Evolutionary conservation across 1,140 invertebrate genomes (phyloP).

Genomic region (Drosophila takahashii): DNA sequence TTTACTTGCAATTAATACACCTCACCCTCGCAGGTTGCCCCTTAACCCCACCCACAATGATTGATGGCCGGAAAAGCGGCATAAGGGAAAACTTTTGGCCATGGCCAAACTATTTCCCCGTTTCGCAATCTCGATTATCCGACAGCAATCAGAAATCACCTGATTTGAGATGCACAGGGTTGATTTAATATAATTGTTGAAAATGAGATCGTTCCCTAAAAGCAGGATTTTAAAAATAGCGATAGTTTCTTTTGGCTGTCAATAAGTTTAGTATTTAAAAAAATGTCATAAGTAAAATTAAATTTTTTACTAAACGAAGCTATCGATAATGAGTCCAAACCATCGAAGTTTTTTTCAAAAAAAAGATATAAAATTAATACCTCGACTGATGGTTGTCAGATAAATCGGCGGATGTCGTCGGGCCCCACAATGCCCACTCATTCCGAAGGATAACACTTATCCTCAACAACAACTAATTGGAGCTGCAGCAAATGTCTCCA

Average conservation of each 20-base stretch:
- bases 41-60: constrained; percentile 5
- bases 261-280: no score
- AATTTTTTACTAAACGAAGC: no score
- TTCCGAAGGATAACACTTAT: constrained; percentile 51
- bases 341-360: no score
- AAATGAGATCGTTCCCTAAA: no score
- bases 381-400: background rate
- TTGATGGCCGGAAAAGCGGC: constrained; percentile 16
- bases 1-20: constrained; percentile 74
- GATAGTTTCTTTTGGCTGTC: no score
- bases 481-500: constrained; percentile 37
- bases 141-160: background rate
- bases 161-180: background rate
- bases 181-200: no score
- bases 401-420: constrained; percentile 7
- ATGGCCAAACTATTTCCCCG: constrained; percentile 25
- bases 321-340: no score
- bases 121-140: constrained; percentile 2
- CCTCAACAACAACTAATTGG: constrained; percentile 61
- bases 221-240: no score
- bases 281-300: no score
- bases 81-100: constrained; percentile 11
- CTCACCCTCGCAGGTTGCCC: constrained; percentile 18
- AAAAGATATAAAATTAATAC: no score
- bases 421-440: background rate